Evolutionary conservation across 2,888 invertebrate species (phyloP).

Genomic region (Heterodera filipjevi): DNA sequence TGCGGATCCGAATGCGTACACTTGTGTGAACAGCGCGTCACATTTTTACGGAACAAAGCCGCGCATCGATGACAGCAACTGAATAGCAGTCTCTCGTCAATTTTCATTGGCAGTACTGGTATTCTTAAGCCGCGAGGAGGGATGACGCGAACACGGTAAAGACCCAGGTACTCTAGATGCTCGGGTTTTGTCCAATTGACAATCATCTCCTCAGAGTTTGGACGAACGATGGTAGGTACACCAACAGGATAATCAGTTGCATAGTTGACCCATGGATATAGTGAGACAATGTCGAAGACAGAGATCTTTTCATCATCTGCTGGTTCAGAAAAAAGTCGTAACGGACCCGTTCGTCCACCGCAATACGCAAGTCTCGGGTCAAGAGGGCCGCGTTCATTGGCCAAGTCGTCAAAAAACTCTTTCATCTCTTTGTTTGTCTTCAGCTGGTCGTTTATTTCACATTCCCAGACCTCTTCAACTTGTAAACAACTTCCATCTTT

Average conservation of each 20-base stretch:
- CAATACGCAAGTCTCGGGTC: constrained; percentile 11
- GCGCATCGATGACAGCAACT: constrained; percentile 9
- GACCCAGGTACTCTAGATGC: not conserved
- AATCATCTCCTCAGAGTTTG: not conserved
- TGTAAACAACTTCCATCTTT: too few relatives aligned
- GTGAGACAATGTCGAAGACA: not conserved
- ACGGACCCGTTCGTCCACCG: constrained; percentile 7
- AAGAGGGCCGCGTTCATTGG: not conserved
- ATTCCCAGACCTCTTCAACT: constrained; percentile 12
- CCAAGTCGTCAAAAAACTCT: not conserved
- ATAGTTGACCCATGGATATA: constrained; percentile 2
- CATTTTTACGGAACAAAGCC: not conserved
- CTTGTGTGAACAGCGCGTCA: not conserved
- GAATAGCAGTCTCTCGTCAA: constrained; percentile 11
- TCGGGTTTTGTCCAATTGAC: not conserved
- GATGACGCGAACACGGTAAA: constrained; percentile 16
- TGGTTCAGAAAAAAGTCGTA: not conserved
- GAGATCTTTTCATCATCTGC: not conserved
- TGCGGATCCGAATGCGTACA: constrained; percentile 1
- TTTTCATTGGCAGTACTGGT: constrained; percentile 17
- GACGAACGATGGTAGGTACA: not conserved
- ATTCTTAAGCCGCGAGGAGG: constrained; percentile 9
- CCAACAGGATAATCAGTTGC: not conserved
- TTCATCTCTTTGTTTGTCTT: not conserved
- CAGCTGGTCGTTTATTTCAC: not conserved